Evolutionary conservation across 2,113 vertebrate genomes (phyloP), one percentile per base, ranked within the genome.

Genomic region (Melanocharis versteri): DNA sequence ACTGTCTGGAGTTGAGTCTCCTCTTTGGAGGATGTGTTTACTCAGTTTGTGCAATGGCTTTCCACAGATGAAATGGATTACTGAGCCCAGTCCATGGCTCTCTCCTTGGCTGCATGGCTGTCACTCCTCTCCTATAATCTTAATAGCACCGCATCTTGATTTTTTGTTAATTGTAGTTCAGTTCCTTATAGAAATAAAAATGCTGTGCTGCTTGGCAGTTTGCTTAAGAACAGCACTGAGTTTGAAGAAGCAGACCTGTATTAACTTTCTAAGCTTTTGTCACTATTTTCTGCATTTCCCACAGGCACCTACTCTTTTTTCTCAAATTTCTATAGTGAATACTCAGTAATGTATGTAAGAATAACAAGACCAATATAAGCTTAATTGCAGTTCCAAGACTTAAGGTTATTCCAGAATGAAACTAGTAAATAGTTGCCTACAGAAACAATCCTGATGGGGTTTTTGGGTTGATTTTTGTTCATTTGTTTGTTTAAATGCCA

Each of bases 81-180:
- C 12, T 69, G 15, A 23, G 47, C 19, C 72, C 33, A 54, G 44
- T 13, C n/a, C 21, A 3, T 0, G 21, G 50, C 40, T 19, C n/a
- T 50, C 28, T 14, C 42, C 44, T 66, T 39, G 40, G 30, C 81
- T 84, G 51, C 20, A 22, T 1, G 8, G 40, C 22, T 72, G 42
- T 60, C 66, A 10, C 26, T 51, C 33, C 56, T 56, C 40, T 71
- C 27, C 53, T 42, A 18, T 12, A 56, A 35, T 22, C 15, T n/a
- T 37, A 66, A 31, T 0, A 77, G 21, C 28, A 47, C 2, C 31
- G 13, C 44, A 65, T 26, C 18, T 56, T 50, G 21, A 0, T 1
- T 30, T 56, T 69, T 44, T 62, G 20, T 22, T 62, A 72, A 84
- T 31, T 54, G 30, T 21, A 70, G 15, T 39, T 72, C 13, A 54